These are phyloP conservation scores for Dipus sagitta DNA, from an alignment of 2,797 vertebrate species.

Conservation along the genomic window DNA sequence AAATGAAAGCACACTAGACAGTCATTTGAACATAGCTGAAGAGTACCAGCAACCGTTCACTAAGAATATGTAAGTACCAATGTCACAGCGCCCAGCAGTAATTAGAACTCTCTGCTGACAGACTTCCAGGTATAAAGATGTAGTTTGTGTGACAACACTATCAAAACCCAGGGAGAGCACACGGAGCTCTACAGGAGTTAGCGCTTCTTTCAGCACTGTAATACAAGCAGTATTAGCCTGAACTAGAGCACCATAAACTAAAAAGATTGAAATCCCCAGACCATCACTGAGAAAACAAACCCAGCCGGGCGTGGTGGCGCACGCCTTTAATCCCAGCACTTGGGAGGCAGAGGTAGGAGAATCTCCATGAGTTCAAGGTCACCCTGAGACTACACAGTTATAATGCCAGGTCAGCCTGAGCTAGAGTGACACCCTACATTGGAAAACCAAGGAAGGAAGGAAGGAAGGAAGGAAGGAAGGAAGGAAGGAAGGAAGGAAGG, in stretches of 20 bases:
- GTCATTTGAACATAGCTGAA: neutral
- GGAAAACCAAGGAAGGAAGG: no score
- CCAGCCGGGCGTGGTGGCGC: neutral
- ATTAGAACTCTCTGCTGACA: neutral
- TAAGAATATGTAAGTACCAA: neutral
- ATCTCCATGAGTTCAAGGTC: no score
- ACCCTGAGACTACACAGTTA: no score
- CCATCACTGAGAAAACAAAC: neutral
- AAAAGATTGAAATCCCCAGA: neutral
- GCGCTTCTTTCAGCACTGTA: neutral
- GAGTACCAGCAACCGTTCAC: neutral
- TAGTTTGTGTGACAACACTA: neutral
- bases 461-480: no score
- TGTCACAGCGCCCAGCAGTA: neutral
- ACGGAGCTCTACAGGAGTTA: neutral
- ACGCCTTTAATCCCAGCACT: no score
- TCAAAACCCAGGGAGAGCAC: neutral
- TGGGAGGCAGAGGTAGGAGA: no score
- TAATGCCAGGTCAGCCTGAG: no score
- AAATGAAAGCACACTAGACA: neutral
- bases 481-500: no score
- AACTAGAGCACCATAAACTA: constrained; percentile 5
- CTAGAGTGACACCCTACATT: no score
- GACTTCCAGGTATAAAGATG: neutral
- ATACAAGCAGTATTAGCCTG: neutral